Evolutionary conservation across 2,888 invertebrate genomes (phyloP).

Genomic region (Buathra laborator): DNA sequence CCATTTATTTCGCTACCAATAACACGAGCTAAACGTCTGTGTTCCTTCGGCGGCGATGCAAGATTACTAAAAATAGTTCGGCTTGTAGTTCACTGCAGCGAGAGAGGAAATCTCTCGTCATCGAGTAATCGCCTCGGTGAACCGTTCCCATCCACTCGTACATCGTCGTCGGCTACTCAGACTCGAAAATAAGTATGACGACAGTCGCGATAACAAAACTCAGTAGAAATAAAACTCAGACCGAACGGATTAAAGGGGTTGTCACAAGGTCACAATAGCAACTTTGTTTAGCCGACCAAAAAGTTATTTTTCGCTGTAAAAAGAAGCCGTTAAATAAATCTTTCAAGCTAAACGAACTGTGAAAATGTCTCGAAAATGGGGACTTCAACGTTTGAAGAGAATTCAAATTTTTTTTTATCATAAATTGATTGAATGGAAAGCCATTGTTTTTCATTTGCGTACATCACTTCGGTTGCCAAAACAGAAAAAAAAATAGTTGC

Average conservation of each 20-base stretch:
- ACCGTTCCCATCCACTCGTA: constrained; percentile 58
- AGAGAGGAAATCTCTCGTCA: constrained; percentile 58
- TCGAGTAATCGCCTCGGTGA: constrained; percentile 62
- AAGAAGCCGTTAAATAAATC: not conserved
- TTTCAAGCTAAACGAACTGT: not conserved
- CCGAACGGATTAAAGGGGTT: not conserved
- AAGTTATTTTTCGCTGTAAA: not conserved
- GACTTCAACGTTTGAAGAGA: no score
- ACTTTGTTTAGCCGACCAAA: not conserved
- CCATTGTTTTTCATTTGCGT: no score
- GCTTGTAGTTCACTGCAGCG: constrained; percentile 7
- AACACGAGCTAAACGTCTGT: not conserved
- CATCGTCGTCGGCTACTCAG: constrained; percentile 52
- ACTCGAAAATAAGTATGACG: constrained; percentile 66
- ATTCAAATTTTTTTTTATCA: no score
- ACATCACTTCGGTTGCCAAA: no score
- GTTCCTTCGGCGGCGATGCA: constrained; percentile 31
- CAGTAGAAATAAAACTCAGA: constrained; percentile 48
- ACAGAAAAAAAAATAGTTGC: no score
- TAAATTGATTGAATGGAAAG: no score
- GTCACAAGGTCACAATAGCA: constrained; percentile 1
- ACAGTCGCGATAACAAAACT: constrained; percentile 8
- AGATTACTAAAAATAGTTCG: constrained; percentile 61
- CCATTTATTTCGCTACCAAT: constrained; percentile 26
- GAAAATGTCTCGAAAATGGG: no score